Conservation (phyloP, 2,888 invertebrate genomes). For the Andrena fulva region DNA sequence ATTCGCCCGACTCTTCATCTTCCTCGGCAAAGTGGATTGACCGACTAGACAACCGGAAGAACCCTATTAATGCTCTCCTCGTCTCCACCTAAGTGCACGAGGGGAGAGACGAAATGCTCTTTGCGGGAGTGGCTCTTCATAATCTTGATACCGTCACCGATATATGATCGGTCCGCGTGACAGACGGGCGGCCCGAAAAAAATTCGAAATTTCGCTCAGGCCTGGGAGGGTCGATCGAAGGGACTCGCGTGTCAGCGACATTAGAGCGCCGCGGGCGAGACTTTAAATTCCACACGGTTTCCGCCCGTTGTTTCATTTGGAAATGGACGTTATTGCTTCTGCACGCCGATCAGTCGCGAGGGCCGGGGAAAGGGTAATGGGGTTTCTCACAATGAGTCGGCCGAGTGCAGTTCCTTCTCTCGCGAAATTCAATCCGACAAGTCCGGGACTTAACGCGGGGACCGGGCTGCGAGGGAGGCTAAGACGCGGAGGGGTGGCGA, state of each 20-base stretch:
- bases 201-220: not conserved
- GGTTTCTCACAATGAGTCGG: slow-evolving; percentile 63
- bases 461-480: slow-evolving; percentile 44
- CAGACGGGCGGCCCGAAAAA: not conserved
- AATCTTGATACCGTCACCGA: slow-evolving; percentile 19
- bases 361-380: slow-evolving; percentile 56
- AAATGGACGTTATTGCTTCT: slow-evolving; percentile 61
- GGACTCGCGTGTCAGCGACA: not conserved
- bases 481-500: slow-evolving; percentile 50
- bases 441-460: slow-evolving; percentile 66
- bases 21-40: slow-evolving; percentile 68
- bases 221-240: not conserved
- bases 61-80: slow-evolving; percentile 61
- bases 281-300: slow-evolving; percentile 36
- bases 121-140: not conserved
- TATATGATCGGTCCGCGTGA: not conserved
- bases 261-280: slow-evolving; percentile 14
- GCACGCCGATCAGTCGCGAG: slow-evolving; percentile 56
- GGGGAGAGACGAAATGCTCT: slow-evolving; percentile 36
- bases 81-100: slow-evolving; percentile 25
- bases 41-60: slow-evolving; percentile 66
- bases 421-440: slow-evolving; percentile 69
- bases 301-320: slow-evolving; percentile 41
- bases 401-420: slow-evolving; percentile 66
- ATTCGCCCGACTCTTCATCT: slow-evolving; percentile 64